phyloP scores from a whole-genome alignment of 2,888 invertebrate species.

The Amphipyra berbera region DNA sequence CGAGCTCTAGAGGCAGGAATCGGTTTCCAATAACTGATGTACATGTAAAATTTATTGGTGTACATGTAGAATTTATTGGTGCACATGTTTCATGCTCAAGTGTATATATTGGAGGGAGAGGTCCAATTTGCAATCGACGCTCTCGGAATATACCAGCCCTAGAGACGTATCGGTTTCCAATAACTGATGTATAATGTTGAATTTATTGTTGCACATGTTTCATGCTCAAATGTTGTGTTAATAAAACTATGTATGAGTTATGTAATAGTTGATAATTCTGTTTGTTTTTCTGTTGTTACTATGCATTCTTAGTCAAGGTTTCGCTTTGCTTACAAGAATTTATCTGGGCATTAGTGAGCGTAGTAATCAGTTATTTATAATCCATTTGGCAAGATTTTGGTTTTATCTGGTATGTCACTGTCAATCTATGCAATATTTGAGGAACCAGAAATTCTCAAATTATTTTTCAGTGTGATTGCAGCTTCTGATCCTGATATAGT shows the following conservation, averaged over 20 bases:
- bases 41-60: conserved; percentile 35
- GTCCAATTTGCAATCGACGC: conserved; percentile 61
- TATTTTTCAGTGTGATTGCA: too few species aligned
- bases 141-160: conserved; percentile 30
- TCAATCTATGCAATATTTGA: background rate
- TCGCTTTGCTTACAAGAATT: background rate
- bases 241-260: conserved; percentile 16
- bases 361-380: background rate
- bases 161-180: conserved; percentile 54
- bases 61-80: conserved; percentile 32
- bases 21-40: conserved; percentile 54
- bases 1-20: conserved; percentile 37
- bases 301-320: background rate
- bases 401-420: background rate
- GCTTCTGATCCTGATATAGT: too few species aligned
- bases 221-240: conserved; percentile 14
- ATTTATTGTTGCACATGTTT: conserved; percentile 43
- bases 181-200: conserved; percentile 27
- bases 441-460: too few species aligned
- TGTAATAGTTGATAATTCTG: conserved; percentile 2
- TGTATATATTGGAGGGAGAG: conserved; percentile 51
- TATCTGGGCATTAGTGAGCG: background rate
- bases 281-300: conserved; percentile 3
- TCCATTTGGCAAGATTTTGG: background rate
- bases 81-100: too few species aligned